Evolutionary conservation across 2,888 invertebrate species (phyloP).

Genomic region (Homarus gammarus): DNA sequence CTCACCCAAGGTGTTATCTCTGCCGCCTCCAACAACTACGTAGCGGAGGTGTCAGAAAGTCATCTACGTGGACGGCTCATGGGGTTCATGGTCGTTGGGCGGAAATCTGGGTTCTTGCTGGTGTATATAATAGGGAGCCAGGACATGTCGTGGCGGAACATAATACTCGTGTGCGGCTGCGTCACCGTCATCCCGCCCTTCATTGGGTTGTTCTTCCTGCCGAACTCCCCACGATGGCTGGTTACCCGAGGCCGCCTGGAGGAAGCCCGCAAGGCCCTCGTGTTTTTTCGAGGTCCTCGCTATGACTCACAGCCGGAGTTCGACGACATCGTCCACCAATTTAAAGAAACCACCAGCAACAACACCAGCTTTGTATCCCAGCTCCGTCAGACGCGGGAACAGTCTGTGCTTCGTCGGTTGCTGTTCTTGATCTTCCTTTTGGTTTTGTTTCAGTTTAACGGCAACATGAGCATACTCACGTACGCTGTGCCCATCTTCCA

Average conservation of each 20-base stretch:
- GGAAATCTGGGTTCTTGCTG: constrained; percentile 64
- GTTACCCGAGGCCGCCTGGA: constrained; percentile 58
- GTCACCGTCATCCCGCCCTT: constrained; percentile 63
- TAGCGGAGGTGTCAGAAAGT: constrained; percentile 62
- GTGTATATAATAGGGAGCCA: constrained; percentile 69
- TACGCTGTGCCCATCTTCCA: constrained; percentile 70
- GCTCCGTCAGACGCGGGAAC: constrained; percentile 47
- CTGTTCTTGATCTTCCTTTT: constrained; percentile 54
- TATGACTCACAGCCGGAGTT: constrained; percentile 55
- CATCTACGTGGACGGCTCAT: constrained; percentile 49
- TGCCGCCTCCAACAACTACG: constrained; percentile 57
- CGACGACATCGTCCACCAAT: constrained; percentile 48
- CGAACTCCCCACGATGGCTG: constrained; percentile 72
- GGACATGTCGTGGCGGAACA: constrained; percentile 72
- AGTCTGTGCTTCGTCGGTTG: constrained; percentile 41
- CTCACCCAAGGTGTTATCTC: constrained; percentile 41
- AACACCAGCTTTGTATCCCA: constrained; percentile 43
- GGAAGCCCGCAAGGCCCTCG: constrained; percentile 62
- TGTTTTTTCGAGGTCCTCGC: constrained; percentile 66
- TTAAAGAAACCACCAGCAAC: constrained; percentile 27
- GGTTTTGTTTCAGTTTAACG: constrained; percentile 62
- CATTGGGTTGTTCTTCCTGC: constrained; percentile 61
- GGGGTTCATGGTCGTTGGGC: constrained; percentile 42
- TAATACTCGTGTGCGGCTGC: constrained; percentile 62
- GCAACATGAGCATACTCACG: constrained; percentile 60